Evolutionary conservation across 2,113 vertebrate genomes (phyloP).

Genomic region (Muntiacus reevesi): DNA sequence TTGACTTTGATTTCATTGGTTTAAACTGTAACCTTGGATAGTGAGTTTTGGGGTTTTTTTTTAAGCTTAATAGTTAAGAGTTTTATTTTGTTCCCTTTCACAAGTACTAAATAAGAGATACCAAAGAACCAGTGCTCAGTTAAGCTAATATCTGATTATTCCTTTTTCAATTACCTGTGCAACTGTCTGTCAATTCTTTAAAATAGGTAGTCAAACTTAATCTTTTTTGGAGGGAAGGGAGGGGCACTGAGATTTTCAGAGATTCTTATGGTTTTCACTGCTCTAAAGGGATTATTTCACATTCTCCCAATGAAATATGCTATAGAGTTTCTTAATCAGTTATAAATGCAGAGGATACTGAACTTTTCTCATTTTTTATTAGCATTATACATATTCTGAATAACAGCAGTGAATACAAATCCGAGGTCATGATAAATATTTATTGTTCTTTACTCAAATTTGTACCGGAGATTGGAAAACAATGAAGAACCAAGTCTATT

Average conservation of each 20-base stretch:
- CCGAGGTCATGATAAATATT: neutral
- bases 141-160: neutral
- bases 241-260: neutral
- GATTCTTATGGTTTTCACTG: neutral
- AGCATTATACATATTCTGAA: neutral
- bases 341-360: neutral
- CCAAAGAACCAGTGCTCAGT: neutral
- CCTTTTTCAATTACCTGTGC: neutral
- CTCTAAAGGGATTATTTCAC: neutral
- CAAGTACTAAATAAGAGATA: neutral
- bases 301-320: neutral
- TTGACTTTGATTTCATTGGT: neutral
- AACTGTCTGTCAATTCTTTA: neutral
- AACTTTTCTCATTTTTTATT: neutral
- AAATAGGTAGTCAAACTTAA: neutral
- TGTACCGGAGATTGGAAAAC: neutral
- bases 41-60: neutral
- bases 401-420: neutral
- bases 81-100: neutral
- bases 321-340: neutral
- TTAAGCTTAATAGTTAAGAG: neutral
- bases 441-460: neutral
- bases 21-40: neutral
- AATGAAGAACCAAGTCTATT: neutral
- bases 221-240: neutral